A percentile compares a stretch with the other conserved stretches of the same genome.
Evolutionary conservation across 2,797 vertebrate genomes (phyloP).

Genomic region (Threskiornis aethiopicus): DNA sequence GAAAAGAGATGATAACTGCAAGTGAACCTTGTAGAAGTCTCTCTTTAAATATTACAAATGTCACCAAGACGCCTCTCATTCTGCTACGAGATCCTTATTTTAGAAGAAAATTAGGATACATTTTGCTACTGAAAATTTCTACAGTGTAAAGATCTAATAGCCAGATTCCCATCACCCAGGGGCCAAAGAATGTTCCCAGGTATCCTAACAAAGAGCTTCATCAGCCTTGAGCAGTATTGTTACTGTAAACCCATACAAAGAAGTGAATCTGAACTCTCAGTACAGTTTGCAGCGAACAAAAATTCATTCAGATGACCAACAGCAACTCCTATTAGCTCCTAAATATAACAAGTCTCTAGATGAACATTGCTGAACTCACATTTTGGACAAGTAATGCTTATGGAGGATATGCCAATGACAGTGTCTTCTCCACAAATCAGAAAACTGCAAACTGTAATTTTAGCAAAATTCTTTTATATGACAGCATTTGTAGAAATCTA

Average conservation of each 20-base stretch:
- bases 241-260: not conserved
- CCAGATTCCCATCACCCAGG: not conserved
- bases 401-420: not conserved
- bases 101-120: not conserved
- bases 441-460: not conserved
- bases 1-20: not conserved
- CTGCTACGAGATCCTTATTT: not conserved
- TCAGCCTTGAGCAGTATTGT: not conserved
- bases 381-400: not conserved
- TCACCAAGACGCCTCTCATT: not conserved
- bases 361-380: not conserved
- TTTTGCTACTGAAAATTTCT: not conserved
- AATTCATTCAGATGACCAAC: not conserved
- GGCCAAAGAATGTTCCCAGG: not conserved
- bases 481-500: not conserved
- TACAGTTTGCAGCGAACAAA: not conserved
- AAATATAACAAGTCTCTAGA: not conserved
- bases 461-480: not conserved
- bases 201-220: not conserved
- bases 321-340: not conserved
- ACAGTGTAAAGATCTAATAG: not conserved
- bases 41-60: not conserved
- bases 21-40: not conserved
- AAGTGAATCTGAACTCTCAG: not conserved
- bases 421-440: not conserved